These are phyloP conservation scores for Orbicella faveolata DNA, from an alignment of 64 coral and sea anemone species.

Conservation along the genomic window DNA sequence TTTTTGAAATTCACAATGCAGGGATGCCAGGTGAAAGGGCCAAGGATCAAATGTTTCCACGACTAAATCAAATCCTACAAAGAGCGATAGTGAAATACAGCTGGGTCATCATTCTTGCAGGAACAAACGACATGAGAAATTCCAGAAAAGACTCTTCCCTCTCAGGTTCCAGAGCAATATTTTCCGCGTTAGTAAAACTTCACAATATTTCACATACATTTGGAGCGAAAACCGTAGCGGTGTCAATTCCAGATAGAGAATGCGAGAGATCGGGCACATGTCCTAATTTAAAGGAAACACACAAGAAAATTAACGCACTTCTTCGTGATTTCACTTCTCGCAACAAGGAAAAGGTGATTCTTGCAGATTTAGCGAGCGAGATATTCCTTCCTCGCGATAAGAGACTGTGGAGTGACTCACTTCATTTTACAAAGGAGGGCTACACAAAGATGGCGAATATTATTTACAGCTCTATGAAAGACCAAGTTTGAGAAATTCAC, in stretches of 20 bases:
- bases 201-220: conserved; percentile 23
- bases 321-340: conserved; percentile 34
- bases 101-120: conserved; percentile 75
- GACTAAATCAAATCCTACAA: conserved; percentile 44
- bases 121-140: conserved; percentile 64
- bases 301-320: conserved; percentile 40
- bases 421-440: conserved; percentile 56
- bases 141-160: neutral
- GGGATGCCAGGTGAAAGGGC: conserved; percentile 56
- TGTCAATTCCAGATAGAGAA: conserved; percentile 62
- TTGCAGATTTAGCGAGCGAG: conserved; percentile 48
- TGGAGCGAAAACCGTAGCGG: conserved; percentile 47
- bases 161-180: neutral
- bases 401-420: conserved; percentile 32
- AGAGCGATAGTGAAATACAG: neutral
- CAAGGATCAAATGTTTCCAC: conserved; percentile 31
- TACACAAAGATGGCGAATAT: conserved; percentile 69
- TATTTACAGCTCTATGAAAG: conserved; percentile 54
- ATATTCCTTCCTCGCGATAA: neutral
- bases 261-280: conserved; percentile 44
- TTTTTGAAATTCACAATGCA: conserved; percentile 31
- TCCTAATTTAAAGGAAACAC: conserved; percentile 5
- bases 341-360: conserved; percentile 35
- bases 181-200: conserved; percentile 44
- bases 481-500: neutral